A percentile compares a stretch with the other conserved stretches of the same genome.
Evolutionary conservation across 1,140 invertebrate genomes (phyloP).

Genomic region (Pentalonia nigronervosa): DNA sequence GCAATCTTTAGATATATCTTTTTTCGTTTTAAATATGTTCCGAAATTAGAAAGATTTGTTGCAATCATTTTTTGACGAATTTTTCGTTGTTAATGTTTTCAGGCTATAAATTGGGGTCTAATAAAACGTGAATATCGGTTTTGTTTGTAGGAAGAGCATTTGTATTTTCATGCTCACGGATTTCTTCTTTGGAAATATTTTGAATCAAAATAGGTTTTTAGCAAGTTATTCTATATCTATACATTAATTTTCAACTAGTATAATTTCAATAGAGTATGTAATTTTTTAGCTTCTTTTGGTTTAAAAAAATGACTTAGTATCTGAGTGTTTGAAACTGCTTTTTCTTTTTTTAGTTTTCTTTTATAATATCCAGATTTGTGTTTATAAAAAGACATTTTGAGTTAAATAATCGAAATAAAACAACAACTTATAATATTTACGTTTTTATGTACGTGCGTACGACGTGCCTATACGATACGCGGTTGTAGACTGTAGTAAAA

Average conservation of each 20-base stretch:
- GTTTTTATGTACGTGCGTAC: too few species aligned
- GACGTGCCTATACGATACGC: too few species aligned
- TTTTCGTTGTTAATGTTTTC: background rate
- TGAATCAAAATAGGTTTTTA: background rate
- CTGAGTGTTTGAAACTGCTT: slow-evolving; percentile 4
- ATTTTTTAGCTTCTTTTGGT: background rate
- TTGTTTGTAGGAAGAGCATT: background rate
- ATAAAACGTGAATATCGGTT: background rate
- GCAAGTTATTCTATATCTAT: background rate
- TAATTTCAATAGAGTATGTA: background rate
- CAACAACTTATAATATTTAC: too few species aligned
- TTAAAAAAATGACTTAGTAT: slow-evolving; percentile 24
- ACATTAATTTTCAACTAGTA: background rate
- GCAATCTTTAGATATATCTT: background rate
- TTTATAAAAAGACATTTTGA: slow-evolving; percentile 24
- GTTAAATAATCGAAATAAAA: too few species aligned
- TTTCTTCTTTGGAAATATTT: slow-evolving; percentile 4
- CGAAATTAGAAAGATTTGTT: slow-evolving; percentile 13
- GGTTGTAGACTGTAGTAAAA: too few species aligned
- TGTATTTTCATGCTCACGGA: background rate
- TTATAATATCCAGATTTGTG: slow-evolving; percentile 20
- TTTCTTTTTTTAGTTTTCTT: background rate
- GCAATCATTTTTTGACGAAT: slow-evolving; percentile 1
- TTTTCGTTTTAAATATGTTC: slow-evolving; percentile 10
- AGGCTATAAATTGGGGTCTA: background rate